phyloP scores from a whole-genome alignment of 2,113 vertebrate genomes.

The Sclerurus mexicanus region DNA sequence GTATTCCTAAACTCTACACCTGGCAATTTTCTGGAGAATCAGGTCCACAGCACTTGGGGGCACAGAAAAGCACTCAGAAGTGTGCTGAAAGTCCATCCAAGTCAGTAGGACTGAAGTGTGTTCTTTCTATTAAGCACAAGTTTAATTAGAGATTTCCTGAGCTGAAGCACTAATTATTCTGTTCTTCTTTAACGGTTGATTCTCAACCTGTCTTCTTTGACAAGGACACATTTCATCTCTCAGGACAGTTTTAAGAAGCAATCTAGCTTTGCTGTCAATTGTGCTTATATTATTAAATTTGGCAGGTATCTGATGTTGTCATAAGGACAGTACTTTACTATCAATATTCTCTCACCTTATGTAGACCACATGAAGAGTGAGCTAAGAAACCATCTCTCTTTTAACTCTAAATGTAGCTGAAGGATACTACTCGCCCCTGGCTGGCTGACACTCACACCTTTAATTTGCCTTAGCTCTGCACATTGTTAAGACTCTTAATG shows the following conservation, averaged over 20 bases:
- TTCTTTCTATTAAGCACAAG: not conserved
- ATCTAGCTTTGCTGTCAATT: not conserved
- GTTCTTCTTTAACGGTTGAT: not conserved
- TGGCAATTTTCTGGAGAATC: not conserved
- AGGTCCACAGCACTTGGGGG: not conserved
- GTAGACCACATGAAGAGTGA: not conserved
- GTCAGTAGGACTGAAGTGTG: not conserved
- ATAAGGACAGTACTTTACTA: not conserved
- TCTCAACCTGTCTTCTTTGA: not conserved
- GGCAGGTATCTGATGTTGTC: not conserved
- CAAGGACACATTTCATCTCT: not conserved
- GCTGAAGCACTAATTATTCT: not conserved
- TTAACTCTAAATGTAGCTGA: not conserved
- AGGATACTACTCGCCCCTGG: not conserved
- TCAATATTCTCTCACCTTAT: not conserved
- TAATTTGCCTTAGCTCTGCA: constrained; percentile 1
- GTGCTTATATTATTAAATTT: not conserved
- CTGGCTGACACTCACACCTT: not conserved
- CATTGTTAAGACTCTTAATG: not conserved
- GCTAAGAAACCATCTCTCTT: not conserved
- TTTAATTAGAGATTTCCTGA: constrained; percentile 1
- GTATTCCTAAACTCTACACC: not conserved
- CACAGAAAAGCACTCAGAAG: not conserved
- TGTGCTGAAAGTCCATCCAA: not conserved
- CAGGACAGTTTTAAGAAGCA: not conserved